A percentile compares a stretch with the other conserved stretches of the same genome.
Conservation (phyloP, 2,888 invertebrate species). For the Mesoligia furuncula region DNA sequence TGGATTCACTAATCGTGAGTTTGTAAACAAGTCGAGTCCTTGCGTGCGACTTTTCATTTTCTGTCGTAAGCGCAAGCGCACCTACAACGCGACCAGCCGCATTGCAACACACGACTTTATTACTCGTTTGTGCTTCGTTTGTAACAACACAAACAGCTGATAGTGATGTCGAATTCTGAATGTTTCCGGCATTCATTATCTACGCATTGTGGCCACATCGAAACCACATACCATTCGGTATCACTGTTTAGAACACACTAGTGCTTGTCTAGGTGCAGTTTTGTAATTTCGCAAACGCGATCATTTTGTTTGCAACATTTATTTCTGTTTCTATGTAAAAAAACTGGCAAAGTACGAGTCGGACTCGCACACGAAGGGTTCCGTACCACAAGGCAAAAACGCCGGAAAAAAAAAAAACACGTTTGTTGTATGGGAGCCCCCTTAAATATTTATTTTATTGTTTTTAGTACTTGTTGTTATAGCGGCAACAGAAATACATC, state of each 20-base stretch:
- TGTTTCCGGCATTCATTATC: slow-evolving; percentile 57
- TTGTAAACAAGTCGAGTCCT: slow-evolving; percentile 67
- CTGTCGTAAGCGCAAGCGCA: slow-evolving; percentile 62
- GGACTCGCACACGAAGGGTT: no score
- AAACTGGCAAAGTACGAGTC: no score
- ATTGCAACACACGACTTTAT: slow-evolving; percentile 49
- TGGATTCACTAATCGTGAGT: slow-evolving; percentile 52
- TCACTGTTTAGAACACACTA: slow-evolving; percentile 1
- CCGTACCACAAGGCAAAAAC: no score
- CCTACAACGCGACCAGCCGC: slow-evolving; percentile 45
- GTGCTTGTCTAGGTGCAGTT: background rate
- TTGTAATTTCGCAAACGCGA: background rate
- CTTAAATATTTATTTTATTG: no score
- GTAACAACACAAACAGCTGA: slow-evolving; percentile 55
- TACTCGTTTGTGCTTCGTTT: slow-evolving; percentile 40
- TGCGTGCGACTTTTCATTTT: slow-evolving; percentile 61
- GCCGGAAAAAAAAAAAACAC: no score
- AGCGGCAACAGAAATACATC: no score
- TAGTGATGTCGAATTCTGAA: slow-evolving; percentile 47
- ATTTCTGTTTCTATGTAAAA: background rate
- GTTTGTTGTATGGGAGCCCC: no score
- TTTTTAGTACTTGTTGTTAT: no score
- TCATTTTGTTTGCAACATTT: background rate
- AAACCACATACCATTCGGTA: slow-evolving; percentile 13
- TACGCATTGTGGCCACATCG: slow-evolving; percentile 33